These are phyloP conservation scores for Lepidochrysops patricia DNA, from an alignment of 2,888 invertebrate species.

Conservation along the genomic window DNA sequence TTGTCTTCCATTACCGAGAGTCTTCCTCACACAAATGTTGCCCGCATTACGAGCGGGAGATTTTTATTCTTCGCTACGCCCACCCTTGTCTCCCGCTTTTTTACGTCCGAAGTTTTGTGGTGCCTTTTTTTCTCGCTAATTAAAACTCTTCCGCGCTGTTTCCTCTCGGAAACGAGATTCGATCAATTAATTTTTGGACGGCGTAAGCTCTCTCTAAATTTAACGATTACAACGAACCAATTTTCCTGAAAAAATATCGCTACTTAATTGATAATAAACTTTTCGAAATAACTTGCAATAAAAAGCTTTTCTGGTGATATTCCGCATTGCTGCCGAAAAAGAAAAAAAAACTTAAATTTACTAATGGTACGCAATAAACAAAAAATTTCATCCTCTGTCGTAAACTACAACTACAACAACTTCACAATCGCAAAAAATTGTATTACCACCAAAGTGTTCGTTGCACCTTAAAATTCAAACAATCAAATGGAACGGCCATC, in stretches of 20 bases:
- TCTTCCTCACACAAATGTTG: slow-evolving; percentile 75
- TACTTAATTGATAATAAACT: not conserved
- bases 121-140: slow-evolving; percentile 71
- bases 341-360: too few relatives aligned
- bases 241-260: slow-evolving; percentile 44
- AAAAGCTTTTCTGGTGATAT: too few relatives aligned
- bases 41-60: slow-evolving; percentile 72
- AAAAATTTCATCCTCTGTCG: too few relatives aligned
- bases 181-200: slow-evolving; percentile 73
- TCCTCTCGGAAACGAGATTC: slow-evolving; percentile 70
- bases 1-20: slow-evolving; percentile 74
- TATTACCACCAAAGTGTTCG: slow-evolving; percentile 1
- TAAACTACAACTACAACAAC: too few relatives aligned
- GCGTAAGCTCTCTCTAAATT: slow-evolving; percentile 66
- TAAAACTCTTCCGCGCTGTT: slow-evolving; percentile 75
- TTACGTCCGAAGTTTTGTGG: slow-evolving; percentile 69
- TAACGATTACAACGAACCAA: slow-evolving; percentile 61
- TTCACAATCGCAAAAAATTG: not conserved
- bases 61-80: slow-evolving; percentile 67
- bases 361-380: too few relatives aligned
- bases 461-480: slow-evolving; percentile 20
- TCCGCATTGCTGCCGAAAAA: too few relatives aligned
- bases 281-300: not conserved
- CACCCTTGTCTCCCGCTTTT: slow-evolving; percentile 71
- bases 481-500: slow-evolving; percentile 12